These are phyloP conservation scores for Dascyllus trimaculatus DNA, from an alignment of 2,113 vertebrate species.

Conservation along the genomic window DNA sequence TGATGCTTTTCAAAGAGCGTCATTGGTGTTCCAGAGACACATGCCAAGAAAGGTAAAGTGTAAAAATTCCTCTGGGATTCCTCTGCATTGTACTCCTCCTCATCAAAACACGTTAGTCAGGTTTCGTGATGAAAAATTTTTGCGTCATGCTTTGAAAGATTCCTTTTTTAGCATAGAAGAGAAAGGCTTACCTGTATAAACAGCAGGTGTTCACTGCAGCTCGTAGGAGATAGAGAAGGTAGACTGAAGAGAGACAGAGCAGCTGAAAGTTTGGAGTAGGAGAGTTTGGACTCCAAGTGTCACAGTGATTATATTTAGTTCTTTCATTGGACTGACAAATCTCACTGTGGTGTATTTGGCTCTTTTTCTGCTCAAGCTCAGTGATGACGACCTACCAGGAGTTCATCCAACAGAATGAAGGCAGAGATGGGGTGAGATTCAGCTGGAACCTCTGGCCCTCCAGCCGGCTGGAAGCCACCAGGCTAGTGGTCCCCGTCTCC, in stretches of 20 bases:
- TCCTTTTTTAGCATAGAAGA: constrained; percentile 24
- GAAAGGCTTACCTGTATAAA: constrained; percentile 39
- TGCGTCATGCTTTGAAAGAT: constrained; percentile 52
- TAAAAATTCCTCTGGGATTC: constrained; percentile 13
- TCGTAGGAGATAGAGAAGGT: background rate
- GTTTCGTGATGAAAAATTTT: constrained; percentile 40
- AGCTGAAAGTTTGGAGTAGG: background rate
- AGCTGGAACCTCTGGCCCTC: constrained; percentile 99
- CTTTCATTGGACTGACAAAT: background rate
- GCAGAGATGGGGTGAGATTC: constrained; percentile 95
- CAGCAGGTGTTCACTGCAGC: constrained; percentile 1
- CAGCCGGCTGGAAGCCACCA: constrained; percentile 94
- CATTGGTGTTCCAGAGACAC: background rate
- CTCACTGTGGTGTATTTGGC: constrained; percentile 16
- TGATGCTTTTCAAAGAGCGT: constrained; percentile 21
- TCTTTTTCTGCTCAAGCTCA: constrained; percentile 48
- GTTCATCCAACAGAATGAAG: constrained; percentile 98
- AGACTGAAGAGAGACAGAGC: constrained; percentile 1
- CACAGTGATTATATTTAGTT: background rate
- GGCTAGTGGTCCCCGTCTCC: constrained; percentile 94
- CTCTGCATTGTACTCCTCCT: background rate
- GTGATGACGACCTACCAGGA: constrained; percentile 94
- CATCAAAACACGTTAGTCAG: constrained; percentile 51
- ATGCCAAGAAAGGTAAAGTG: background rate
- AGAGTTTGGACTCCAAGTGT: background rate